phyloP scores from a whole-genome alignment of 2,113 vertebrate species.

The Pterocles gutturalis region DNA sequence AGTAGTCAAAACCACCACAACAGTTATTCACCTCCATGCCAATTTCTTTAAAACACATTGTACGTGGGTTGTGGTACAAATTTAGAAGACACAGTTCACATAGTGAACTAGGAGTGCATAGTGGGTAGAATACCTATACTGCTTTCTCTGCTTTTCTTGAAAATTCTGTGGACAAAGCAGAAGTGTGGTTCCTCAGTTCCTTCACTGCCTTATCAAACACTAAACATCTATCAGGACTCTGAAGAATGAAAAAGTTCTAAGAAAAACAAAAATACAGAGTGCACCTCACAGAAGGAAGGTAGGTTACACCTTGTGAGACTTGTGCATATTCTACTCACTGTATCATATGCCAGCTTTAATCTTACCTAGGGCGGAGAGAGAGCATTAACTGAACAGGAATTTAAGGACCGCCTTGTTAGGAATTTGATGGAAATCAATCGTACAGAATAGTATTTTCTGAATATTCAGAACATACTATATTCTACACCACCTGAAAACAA shows the following conservation, averaged over 20 bases:
- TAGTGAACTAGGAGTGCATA: neutral
- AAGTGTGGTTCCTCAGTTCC: neutral
- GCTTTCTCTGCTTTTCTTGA: neutral
- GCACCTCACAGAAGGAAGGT: neutral
- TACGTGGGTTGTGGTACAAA: neutral
- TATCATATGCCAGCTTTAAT: neutral
- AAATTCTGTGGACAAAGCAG: neutral
- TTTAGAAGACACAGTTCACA: neutral
- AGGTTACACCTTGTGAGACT: neutral
- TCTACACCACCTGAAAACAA: conserved; percentile 22
- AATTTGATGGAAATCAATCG: neutral
- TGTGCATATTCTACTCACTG: neutral
- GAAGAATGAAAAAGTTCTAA: neutral
- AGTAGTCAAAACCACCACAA: neutral
- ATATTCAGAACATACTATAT: neutral
- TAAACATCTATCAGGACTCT: neutral
- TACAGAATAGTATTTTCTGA: neutral
- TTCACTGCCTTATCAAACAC: neutral
- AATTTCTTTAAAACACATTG: neutral
- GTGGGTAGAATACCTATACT: neutral
- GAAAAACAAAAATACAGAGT: neutral
- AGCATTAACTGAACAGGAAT: neutral
- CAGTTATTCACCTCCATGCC: neutral
- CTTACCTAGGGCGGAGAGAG: neutral
- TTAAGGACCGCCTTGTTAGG: neutral